Conservation (phyloP, 2,888 invertebrate species). For the Atethmia centrago region DNA sequence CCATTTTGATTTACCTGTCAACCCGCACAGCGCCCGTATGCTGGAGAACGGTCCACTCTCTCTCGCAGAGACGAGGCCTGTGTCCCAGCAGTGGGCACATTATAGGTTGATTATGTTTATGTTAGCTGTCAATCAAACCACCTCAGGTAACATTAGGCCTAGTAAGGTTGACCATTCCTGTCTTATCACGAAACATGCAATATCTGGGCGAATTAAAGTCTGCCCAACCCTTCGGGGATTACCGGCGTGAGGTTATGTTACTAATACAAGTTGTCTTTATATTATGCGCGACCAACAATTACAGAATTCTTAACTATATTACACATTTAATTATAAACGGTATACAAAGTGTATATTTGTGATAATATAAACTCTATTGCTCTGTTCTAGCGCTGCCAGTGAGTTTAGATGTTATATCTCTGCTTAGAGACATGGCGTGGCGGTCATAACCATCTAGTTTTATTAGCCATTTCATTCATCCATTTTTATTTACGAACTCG, state of each 20-base stretch:
- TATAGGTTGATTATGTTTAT: background rate
- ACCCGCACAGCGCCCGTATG: too few species aligned
- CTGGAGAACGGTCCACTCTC: background rate
- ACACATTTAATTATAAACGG: slow-evolving; percentile 18
- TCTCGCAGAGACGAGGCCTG: too few species aligned
- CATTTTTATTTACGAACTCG: too few species aligned
- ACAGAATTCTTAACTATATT: background rate
- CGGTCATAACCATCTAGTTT: slow-evolving; percentile 13
- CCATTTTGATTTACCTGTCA: slow-evolving; percentile 21
- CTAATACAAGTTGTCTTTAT: background rate
- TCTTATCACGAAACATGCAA: background rate
- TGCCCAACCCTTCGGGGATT: accelerated
- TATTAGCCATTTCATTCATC: slow-evolving; percentile 3
- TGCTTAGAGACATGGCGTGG: background rate
- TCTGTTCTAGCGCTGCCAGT: too few species aligned
- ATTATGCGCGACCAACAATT: slow-evolving; percentile 15
- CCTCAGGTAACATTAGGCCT: too few species aligned
- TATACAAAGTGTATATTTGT: slow-evolving; percentile 5
- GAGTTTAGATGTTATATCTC: slow-evolving; percentile 1
- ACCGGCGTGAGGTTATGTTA: background rate
- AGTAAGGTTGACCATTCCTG: background rate
- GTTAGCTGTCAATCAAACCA: background rate
- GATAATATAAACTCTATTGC: slow-evolving; percentile 9
- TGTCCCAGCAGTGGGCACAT: background rate
- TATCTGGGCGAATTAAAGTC: background rate